Evolutionary conservation across 2,113 vertebrate species (phyloP), one percentile per base, ranked within the genome.

Genomic region (Brachirus orientalis): DNA sequence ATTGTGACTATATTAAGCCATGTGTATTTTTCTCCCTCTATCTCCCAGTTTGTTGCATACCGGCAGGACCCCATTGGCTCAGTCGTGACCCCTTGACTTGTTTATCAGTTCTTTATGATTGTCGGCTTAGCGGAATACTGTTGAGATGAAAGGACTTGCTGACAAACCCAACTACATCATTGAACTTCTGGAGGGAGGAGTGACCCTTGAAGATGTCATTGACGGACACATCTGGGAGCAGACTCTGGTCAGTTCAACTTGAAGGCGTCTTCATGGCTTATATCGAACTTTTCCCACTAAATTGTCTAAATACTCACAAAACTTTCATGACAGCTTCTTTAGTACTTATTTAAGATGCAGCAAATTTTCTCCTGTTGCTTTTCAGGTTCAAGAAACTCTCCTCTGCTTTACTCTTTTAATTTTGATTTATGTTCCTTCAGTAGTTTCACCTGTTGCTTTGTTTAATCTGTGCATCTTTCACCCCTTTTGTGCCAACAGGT

Each of bases 81-180:
- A 93, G 94, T 92, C 92, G 94, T 93, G 92, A 89, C 93, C 86
- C 75, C 83, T 93, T 92, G 83, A 94, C 91, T 95, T 93, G 91
- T 71, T 94, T 89, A 87, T 92, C 93, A 92, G 93, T 96, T 95
- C 96, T 98, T 96, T 98, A 98, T 98, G 96, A 98, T 95, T 95
- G 94, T 96, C 93, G 95, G 96, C 90, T 96, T 96, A 94, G 95
- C 94, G 95, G 95, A 97, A 95, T 95, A 98, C 96, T 94, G 95
- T 95, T 97, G 94, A 98, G 95, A 99, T 99, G 98, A 99, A 98
- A 97, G 97, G 96, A 95, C 93, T 99, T 84, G 88, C 94, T 82
- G 96, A 98, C 88, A 95, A 96, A 95, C 95, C 95, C 90, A 95
- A 92, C 95, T 96, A 96, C 92, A 94, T 94, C 71, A 91, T 98